phyloP scores from a whole-genome alignment of 2,797 vertebrate species.

The Ciconia nigra region DNA sequence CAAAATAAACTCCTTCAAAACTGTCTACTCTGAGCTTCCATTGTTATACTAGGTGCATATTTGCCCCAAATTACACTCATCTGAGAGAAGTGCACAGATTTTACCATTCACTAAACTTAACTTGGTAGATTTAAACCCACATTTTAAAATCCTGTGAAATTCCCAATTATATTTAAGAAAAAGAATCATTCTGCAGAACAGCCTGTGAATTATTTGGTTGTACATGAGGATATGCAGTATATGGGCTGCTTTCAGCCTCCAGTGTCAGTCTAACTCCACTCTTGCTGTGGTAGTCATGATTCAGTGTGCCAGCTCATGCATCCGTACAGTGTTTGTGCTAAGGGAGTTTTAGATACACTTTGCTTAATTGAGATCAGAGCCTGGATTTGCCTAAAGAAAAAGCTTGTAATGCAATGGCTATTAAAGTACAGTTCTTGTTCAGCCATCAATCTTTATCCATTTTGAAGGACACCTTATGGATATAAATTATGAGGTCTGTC shows the following conservation, averaged over 20 bases:
- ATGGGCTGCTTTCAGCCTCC: not conserved
- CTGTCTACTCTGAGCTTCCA: not conserved
- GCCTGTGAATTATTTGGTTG: no score
- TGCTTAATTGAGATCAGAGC: not conserved
- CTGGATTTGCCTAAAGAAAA: slow-evolving; percentile 8
- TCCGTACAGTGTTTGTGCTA: accelerated
- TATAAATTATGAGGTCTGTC: slow-evolving; percentile 52
- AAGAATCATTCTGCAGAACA: not conserved
- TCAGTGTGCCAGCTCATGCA: not conserved
- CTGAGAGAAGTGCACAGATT: not conserved
- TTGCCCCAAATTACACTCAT: not conserved
- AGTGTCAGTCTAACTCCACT: not conserved
- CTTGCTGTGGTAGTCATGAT: not conserved
- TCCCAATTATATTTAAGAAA: not conserved
- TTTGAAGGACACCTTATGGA: slow-evolving; percentile 42
- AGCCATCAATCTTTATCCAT: slow-evolving; percentile 4
- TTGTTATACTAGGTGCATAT: not conserved
- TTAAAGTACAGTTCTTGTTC: not conserved
- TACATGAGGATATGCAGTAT: not conserved
- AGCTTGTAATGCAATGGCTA: not conserved
- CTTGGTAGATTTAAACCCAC: accelerated
- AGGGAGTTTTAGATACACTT: not conserved
- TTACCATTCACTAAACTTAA: not conserved
- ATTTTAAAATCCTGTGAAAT: not conserved
- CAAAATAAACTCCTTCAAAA: not conserved